Evolutionary conservation across 2,113 vertebrate genomes (phyloP).

Genomic region (Odocoileus virginianus): DNA sequence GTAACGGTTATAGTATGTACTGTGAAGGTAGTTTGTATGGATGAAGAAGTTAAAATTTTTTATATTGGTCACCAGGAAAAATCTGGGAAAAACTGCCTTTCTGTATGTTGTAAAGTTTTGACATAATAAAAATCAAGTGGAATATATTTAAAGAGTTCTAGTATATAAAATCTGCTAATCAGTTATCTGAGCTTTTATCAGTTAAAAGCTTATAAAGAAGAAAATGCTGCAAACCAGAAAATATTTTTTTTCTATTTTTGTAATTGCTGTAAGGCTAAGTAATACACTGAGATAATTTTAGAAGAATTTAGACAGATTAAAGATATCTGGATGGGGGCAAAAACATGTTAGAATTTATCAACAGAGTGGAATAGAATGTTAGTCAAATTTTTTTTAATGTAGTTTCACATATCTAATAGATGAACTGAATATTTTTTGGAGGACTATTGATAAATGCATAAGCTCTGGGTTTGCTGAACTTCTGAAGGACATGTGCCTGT

Average conservation of each 20-base stretch:
- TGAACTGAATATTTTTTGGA: conserved; percentile 66
- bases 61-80: background rate
- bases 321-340: background rate
- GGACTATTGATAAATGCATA: conserved; percentile 69
- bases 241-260: background rate
- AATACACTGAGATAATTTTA: conserved; percentile 8
- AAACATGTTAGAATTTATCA: conserved; percentile 29
- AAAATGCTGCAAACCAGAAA: background rate
- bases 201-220: conserved; percentile 1
- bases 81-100: background rate
- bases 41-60: background rate
- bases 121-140: background rate
- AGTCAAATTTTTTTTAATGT: conserved; percentile 44
- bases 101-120: background rate
- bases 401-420: conserved; percentile 59
- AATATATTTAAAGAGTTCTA: background rate
- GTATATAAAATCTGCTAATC: background rate
- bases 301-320: background rate
- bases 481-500: conserved; percentile 85
- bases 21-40: background rate
- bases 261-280: conserved; percentile 3
- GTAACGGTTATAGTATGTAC: background rate
- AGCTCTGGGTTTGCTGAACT: conserved; percentile 79
- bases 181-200: conserved; percentile 27
- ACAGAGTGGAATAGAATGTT: background rate